Evolutionary conservation across 2,888 invertebrate genomes (phyloP).

Genomic region (Spicauda simplicius): DNA sequence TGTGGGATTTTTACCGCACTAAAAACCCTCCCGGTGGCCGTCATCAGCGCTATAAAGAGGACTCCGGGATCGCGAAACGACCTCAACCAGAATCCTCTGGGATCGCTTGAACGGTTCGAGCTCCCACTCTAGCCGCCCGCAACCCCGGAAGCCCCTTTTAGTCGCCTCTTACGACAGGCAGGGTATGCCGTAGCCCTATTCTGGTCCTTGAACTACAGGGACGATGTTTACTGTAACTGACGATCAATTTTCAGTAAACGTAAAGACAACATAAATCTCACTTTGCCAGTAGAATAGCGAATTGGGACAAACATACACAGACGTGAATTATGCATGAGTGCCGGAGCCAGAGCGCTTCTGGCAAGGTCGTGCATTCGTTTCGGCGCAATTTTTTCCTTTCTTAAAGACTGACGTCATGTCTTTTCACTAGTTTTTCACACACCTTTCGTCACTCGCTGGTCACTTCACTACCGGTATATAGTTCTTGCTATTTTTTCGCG

Average conservation of each 20-base stretch:
- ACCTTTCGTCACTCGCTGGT: constrained; percentile 12
- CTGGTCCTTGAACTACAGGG: no score
- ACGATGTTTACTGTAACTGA: background rate
- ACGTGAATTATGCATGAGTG: constrained; percentile 24
- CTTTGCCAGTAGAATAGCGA: background rate
- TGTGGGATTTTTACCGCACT: no score
- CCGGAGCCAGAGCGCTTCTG: constrained; percentile 7
- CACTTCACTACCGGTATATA: background rate
- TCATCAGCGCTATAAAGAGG: no score
- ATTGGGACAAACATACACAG: constrained; percentile 23
- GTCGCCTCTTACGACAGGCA: no score
- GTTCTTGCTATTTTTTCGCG: background rate
- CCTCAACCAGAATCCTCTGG: no score
- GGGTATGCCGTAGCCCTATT: no score
- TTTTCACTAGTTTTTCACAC: constrained; percentile 14
- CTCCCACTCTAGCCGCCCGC: no score
- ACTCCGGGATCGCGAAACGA: no score
- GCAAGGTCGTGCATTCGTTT: constrained; percentile 30
- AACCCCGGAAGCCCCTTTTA: no score
- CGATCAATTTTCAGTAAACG: background rate
- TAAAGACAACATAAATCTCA: constrained; percentile 4
- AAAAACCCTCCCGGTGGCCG: no score
- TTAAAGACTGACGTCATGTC: constrained; percentile 18
- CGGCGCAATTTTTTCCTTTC: constrained; percentile 23
- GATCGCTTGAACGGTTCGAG: no score